phyloP scores from a whole-genome alignment of 92 coral and sea anemone genomes.

The Siderastrea siderea region DNA sequence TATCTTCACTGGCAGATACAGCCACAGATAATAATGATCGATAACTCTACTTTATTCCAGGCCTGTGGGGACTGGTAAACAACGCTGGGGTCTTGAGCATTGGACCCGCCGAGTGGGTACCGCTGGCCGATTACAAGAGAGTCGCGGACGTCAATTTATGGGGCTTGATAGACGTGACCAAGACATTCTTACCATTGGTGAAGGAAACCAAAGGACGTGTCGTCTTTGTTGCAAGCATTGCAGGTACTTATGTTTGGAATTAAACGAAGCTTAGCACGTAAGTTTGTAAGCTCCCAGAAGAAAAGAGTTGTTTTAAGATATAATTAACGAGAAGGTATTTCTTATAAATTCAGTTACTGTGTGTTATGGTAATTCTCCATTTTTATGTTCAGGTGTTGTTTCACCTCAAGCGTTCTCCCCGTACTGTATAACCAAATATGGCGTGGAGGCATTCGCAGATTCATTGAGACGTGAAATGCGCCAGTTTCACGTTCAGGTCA shows the following conservation, averaged over 20 bases:
- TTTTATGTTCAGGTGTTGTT: constrained; percentile 11
- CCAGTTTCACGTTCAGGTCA: constrained; percentile 67
- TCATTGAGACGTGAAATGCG: constrained; percentile 83
- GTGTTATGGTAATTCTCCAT: not conserved
- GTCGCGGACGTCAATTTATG: constrained; percentile 76
- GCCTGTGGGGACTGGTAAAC: constrained; percentile 77
- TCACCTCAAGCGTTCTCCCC: constrained; percentile 42
- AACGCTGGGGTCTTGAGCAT: constrained; percentile 65
- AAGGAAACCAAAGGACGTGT: constrained; percentile 68
- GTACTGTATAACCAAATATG: constrained; percentile 79
- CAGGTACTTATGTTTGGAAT: constrained; percentile 13
- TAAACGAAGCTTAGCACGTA: too few relatives aligned
- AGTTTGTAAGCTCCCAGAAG: not conserved
- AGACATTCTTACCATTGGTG: constrained; percentile 72
- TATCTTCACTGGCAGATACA: too few relatives aligned
- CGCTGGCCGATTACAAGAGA: constrained; percentile 49
- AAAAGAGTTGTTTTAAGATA: too few relatives aligned
- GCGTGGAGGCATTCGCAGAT: constrained; percentile 89
- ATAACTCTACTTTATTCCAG: constrained; percentile 13
- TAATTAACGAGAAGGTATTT: too few relatives aligned
- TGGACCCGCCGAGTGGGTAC: constrained; percentile 71
- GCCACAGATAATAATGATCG: too few relatives aligned
- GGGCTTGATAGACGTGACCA: constrained; percentile 73
- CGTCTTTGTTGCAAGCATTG: constrained; percentile 65
- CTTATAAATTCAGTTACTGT: too few relatives aligned